Base-by-base conservation (phyloP, 2,113 vertebrate genomes). In the Okapia johnstoni region DNA sequence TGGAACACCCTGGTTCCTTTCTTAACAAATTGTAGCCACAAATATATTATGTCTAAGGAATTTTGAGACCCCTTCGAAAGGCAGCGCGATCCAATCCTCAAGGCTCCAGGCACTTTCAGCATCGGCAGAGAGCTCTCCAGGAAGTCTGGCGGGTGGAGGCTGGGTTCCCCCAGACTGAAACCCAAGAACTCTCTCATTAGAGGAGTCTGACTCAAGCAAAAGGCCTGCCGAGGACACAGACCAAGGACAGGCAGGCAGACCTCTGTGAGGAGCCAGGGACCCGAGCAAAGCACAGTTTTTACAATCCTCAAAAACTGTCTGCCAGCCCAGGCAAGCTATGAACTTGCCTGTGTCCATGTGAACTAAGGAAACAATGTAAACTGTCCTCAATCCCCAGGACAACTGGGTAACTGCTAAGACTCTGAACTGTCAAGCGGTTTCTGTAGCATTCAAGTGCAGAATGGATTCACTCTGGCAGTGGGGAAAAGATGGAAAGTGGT, bases 151-250 rank as follows among this genome's bases (percentile, higher is more conserved):
- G 63, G 90, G 40, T 86, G 83, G 93, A 97, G 96, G 97, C 96
- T 90, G 97, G 92, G 95, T 97, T 96, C 94, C 88, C 96, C 97
- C 88, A 93, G 92, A 97, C 97, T 96, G 97, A 98, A 98, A 98
- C 91, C 88, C 95, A 97, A 98, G 98, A 97, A 94, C 90, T 55
- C 90, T 70, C 97, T 97, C 92, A 97, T 98, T 98, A 98, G 95
- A 93, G 36, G 66, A 97, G 90, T 96, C 97, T 97, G 96, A 94
- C 96, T 98, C 76, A 60, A 96, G 92, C 26, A 46, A 97, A 97
- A 98, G 97, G 96, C 97, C 97, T 96, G 97, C 93, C 48, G 96
- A 98, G 97, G 98, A 97, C 98, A 98, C 95, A 70, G 96, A 96
- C 95, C 86, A 92, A 93, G 88, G 90, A 93, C 73, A 93, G 87